Evolutionary conservation across 2,888 invertebrate genomes (phyloP).

Genomic region (Plebejus anna): DNA sequence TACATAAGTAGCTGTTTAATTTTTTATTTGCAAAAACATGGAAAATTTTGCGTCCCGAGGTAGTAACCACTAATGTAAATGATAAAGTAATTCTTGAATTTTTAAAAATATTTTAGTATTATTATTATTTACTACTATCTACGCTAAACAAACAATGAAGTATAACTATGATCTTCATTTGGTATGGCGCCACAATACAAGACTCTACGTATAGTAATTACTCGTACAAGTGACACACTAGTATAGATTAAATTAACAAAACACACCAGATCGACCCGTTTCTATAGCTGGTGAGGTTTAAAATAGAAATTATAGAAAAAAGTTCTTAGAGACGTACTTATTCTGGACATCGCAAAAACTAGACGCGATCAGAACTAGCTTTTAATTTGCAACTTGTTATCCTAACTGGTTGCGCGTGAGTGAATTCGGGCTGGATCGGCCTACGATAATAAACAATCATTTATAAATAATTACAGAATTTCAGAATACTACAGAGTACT

Average conservation of each 20-base stretch:
- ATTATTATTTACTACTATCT: no score
- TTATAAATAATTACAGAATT: no score
- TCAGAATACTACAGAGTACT: no score
- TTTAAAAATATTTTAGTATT: no score
- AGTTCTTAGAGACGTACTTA: conserved; percentile 12
- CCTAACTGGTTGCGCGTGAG: conserved; percentile 25
- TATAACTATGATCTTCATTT: not conserved
- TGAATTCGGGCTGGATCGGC: not conserved
- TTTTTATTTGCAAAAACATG: no score
- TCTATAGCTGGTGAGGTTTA: conserved; percentile 9
- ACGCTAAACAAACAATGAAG: no score
- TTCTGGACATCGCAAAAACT: conserved; percentile 34
- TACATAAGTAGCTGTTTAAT: not conserved
- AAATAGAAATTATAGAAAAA: conserved; percentile 27
- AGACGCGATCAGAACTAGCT: conserved; percentile 24
- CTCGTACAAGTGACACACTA: conserved; percentile 7
- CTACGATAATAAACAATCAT: not conserved
- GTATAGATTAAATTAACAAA: conserved; percentile 26
- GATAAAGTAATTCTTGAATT: no score
- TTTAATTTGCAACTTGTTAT: conserved; percentile 11
- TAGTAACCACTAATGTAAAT: no score
- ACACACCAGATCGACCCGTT: conserved; percentile 20
- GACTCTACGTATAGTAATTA: not conserved
- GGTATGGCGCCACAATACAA: conserved; percentile 17
- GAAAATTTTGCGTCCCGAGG: no score